phyloP scores from a whole-genome alignment of 1,140 invertebrate species.

The Drosophila arizonae region DNA sequence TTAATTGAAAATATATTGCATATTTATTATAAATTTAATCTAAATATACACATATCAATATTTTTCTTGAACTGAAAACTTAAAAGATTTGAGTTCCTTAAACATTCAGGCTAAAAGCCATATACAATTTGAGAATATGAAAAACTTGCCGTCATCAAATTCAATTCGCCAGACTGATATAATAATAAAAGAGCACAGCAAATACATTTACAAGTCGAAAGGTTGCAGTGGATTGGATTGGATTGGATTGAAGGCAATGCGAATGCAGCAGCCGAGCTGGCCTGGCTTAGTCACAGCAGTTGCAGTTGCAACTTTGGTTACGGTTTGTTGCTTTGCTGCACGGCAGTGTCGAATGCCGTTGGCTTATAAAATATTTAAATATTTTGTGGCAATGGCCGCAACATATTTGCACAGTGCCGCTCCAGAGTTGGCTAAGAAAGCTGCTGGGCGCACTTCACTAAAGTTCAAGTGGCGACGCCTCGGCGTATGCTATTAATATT shows the following conservation, averaged over 20 bases:
- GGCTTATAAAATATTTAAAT: slow-evolving; percentile 80
- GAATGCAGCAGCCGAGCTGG: slow-evolving; percentile 15
- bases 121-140: neutral
- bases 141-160: neutral
- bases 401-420: slow-evolving; percentile 70
- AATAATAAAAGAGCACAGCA: neutral
- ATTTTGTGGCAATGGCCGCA: slow-evolving; percentile 73
- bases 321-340: slow-evolving; percentile 53
- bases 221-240: too few relatives aligned
- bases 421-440: slow-evolving; percentile 12
- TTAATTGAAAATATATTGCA: too few relatives aligned
- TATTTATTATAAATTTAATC: too few relatives aligned
- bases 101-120: neutral
- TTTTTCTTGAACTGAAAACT: too few relatives aligned
- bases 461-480: slow-evolving; percentile 54
- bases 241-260: neutral
- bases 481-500: slow-evolving; percentile 77
- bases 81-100: too few relatives aligned
- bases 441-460: neutral
- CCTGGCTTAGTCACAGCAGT: neutral
- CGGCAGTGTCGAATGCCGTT: slow-evolving; percentile 65
- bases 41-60: too few relatives aligned
- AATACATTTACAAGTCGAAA: neutral
- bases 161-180: neutral
- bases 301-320: slow-evolving; percentile 38